Evolutionary conservation across 2,113 vertebrate species (phyloP).

Genomic region (Porphyrio hochstetteri): DNA sequence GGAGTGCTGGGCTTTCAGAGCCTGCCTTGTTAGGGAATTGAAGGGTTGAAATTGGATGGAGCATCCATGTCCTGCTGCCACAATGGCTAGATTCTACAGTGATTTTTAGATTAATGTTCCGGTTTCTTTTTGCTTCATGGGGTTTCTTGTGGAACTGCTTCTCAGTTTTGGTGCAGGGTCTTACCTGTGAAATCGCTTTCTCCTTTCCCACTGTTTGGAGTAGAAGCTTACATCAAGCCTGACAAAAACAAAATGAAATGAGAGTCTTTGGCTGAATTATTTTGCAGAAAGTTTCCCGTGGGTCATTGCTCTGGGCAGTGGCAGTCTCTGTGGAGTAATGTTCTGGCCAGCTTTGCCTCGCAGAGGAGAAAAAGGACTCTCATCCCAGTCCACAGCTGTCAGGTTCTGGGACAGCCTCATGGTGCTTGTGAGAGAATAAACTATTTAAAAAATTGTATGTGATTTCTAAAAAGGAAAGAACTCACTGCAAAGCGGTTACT

Average conservation of each 20-base stretch:
- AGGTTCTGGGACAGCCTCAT: not conserved
- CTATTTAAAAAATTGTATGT: not conserved
- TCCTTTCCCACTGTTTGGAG: not conserved
- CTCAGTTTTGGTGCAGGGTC: not conserved
- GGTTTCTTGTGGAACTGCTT: not conserved
- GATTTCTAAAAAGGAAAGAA: not conserved
- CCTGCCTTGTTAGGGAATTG: not conserved
- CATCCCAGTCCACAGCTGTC: not conserved
- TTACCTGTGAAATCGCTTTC: not conserved
- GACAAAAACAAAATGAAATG: not conserved
- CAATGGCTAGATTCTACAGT: not conserved
- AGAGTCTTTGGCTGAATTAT: not conserved
- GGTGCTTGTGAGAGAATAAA: not conserved
- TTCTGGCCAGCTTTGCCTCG: not conserved
- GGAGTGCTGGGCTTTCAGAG: not conserved
- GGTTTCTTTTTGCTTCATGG: not conserved
- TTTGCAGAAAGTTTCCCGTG: not conserved
- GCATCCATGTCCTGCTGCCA: not conserved
- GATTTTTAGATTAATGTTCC: not conserved
- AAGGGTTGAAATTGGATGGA: not conserved
- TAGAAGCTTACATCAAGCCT: not conserved
- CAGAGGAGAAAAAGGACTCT: not conserved
- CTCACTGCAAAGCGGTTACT: not conserved
- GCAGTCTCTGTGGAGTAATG: not conserved
- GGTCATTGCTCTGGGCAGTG: not conserved